phyloP scores from a whole-genome alignment of 2,797 vertebrate genomes.

The Tiaroga cobitis region DNA sequence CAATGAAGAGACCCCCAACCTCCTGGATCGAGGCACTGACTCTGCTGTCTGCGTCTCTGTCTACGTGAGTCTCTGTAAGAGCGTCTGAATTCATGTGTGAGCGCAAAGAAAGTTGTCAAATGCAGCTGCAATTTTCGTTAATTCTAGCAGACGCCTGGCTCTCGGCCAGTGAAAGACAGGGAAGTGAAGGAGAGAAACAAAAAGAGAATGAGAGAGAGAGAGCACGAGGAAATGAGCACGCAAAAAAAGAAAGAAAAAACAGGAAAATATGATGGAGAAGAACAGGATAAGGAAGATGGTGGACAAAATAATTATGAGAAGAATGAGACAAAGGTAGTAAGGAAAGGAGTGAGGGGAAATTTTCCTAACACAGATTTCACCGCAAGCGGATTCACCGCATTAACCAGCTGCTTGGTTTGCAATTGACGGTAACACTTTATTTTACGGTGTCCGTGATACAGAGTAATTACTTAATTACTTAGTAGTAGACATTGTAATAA shows the following conservation, averaged over 20 bases:
- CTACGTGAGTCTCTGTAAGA: neutral
- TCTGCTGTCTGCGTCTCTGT: conserved; percentile 18
- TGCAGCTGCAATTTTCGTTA: conserved; percentile 56
- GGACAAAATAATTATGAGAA: neutral
- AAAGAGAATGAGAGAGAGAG: neutral
- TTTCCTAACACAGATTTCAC: no score
- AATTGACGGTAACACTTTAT: no score
- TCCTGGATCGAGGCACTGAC: neutral
- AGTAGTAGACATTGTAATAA: no score
- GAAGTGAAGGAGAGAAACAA: neutral
- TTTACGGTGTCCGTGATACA: no score
- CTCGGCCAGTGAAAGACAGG: conserved; percentile 20
- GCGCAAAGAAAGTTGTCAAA: conserved; percentile 32
- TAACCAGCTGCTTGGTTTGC: no score
- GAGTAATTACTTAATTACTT: no score
- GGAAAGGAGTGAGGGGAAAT: no score
- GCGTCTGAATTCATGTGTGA: neutral
- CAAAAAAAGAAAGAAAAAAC: neutral
- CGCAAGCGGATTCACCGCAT: no score
- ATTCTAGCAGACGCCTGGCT: conserved; percentile 49
- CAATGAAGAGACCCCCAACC: neutral
- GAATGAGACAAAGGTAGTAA: neutral
- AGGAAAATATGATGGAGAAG: conserved; percentile 35
- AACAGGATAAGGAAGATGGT: neutral
- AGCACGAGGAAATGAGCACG: neutral